A percentile compares a stretch with the other conserved stretches of the same genome.
Evolutionary conservation across 1,140 invertebrate genomes (phyloP).

Genomic region (Drosophila setifemur): DNA sequence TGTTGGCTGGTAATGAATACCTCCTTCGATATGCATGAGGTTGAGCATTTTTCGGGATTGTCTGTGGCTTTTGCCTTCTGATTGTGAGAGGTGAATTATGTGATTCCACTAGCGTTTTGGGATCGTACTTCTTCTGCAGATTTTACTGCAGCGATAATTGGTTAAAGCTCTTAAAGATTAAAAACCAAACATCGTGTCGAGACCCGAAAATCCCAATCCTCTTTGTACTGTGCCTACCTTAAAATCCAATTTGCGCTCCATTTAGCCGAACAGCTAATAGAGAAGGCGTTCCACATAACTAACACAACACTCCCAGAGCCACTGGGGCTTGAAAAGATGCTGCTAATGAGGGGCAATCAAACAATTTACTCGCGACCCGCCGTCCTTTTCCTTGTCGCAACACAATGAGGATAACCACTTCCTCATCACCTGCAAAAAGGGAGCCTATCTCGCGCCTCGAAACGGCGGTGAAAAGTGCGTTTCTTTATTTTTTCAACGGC

Average conservation of each 20-base stretch:
- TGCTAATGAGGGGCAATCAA: constrained; percentile 58
- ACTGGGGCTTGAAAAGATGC: background rate
- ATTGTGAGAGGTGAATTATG: constrained; percentile 15
- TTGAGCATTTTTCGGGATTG: constrained; percentile 32
- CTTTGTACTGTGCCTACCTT: background rate
- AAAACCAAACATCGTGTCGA: background rate
- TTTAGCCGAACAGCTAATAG: constrained; percentile 19
- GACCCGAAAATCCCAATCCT: background rate
- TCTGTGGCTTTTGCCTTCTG: constrained; percentile 15
- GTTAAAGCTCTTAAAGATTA: background rate
- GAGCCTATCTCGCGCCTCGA: constrained; percentile 5
- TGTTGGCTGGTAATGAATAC: constrained; percentile 70
- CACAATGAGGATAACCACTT: constrained; percentile 48
- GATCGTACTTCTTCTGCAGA: constrained; percentile 1
- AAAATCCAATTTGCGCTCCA: constrained; percentile 17
- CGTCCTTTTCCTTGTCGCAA: constrained; percentile 24
- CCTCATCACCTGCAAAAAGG: constrained; percentile 31
- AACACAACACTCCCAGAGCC: background rate
- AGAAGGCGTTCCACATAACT: background rate
- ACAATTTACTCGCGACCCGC: constrained; percentile 22
- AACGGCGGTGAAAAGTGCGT: constrained; percentile 41
- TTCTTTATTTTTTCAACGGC: constrained; percentile 20
- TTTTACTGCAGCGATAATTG: constrained; percentile 35
- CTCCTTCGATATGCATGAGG: constrained; percentile 48
- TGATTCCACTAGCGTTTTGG: background rate